These are phyloP conservation scores for Drosophila dunni DNA, from an alignment of 1,140 invertebrate genomes.

Conservation along the genomic window DNA sequence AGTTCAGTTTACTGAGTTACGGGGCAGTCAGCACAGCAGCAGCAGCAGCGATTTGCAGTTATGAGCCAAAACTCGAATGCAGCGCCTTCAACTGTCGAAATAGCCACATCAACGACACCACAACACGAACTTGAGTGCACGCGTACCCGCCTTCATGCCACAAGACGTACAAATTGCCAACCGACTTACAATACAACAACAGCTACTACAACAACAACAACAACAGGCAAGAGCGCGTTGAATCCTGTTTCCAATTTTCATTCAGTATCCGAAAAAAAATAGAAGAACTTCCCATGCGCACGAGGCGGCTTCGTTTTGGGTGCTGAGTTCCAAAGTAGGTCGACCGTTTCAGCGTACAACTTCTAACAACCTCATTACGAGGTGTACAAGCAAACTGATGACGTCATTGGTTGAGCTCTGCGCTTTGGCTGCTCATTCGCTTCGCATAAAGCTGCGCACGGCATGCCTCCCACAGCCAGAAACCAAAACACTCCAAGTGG, in stretches of 20 bases:
- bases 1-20: too few relatives aligned
- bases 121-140: conserved; percentile 51
- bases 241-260: conserved; percentile 80
- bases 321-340: conserved; percentile 61
- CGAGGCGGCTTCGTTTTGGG: conserved; percentile 23
- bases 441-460: conserved; percentile 63
- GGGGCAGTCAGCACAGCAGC: neutral
- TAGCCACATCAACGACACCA: conserved; percentile 27
- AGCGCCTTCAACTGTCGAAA: conserved; percentile 61
- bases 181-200: conserved; percentile 53
- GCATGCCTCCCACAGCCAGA: neutral
- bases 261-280: conserved; percentile 59
- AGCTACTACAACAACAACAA: conserved; percentile 18
- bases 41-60: conserved; percentile 22
- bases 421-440: conserved; percentile 63
- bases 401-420: conserved; percentile 75
- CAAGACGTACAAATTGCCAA: conserved; percentile 50
- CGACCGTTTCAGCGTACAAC: conserved; percentile 49
- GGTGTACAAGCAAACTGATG: conserved; percentile 56
- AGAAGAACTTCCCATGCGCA: conserved; percentile 52
- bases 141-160: conserved; percentile 41
- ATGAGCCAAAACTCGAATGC: conserved; percentile 36
- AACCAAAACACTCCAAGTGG: neutral
- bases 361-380: conserved; percentile 79
- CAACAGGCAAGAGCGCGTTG: conserved; percentile 32